These are phyloP conservation scores for Erinaceus europaeus DNA, from an alignment of 2,113 vertebrate species.

Conservation along the genomic window DNA sequence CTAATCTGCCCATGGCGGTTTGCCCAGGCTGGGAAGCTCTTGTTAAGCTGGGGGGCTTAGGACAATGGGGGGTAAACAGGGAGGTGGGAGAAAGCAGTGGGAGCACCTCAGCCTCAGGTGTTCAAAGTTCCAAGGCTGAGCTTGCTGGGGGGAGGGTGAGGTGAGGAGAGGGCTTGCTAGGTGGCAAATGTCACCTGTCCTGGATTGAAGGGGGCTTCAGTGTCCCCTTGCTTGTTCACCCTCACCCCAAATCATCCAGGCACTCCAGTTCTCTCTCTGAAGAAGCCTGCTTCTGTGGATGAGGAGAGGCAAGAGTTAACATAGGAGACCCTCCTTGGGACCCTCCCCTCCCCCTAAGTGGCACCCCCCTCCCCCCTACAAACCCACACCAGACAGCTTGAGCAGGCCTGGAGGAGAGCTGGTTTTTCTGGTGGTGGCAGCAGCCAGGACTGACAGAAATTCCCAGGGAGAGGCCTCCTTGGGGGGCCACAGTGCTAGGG, in stretches of 20 bases:
- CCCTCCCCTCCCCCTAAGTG: slow-evolving; percentile 50
- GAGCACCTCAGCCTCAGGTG: slow-evolving; percentile 27
- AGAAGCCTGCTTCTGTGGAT: not conserved
- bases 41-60: slow-evolving; percentile 72
- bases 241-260: not conserved
- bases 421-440: slow-evolving; percentile 68
- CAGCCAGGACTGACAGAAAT: slow-evolving; percentile 31
- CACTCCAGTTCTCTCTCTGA: not conserved
- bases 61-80: slow-evolving; percentile 32
- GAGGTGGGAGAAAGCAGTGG: slow-evolving; percentile 18
- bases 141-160: not conserved
- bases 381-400: slow-evolving; percentile 54
- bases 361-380: not conserved
- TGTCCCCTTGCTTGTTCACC: not conserved
- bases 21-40: slow-evolving; percentile 65
- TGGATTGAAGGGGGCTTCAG: not conserved
- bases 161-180: not conserved
- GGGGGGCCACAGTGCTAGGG: slow-evolving; percentile 42
- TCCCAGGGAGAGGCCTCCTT: slow-evolving; percentile 62
- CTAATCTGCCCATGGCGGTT: slow-evolving; percentile 64
- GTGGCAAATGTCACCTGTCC: not conserved
- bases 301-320: slow-evolving; percentile 40
- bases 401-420: slow-evolving; percentile 49
- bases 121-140: slow-evolving; percentile 1
- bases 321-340: slow-evolving; percentile 35